Base-by-base conservation (phyloP, 2,797 vertebrate genomes). In the Sebastes matsubarae region DNA sequence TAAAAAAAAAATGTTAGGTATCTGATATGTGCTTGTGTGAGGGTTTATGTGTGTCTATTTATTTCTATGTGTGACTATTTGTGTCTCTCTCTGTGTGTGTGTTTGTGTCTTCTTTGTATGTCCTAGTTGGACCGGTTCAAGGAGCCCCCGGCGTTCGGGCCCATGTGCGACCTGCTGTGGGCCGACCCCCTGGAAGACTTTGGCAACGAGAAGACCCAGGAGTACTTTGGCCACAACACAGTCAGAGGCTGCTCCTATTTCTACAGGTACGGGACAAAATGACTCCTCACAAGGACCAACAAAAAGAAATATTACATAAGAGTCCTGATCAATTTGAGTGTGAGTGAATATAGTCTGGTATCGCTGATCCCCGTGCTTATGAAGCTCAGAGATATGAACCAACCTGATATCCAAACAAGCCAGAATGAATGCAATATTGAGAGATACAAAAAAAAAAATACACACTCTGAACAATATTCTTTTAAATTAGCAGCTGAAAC, bases 161-260 rank as follows among this genome's bases (percentile, higher is more conserved):
- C 96, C 84, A 96, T 96, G 96, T 96, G 96, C 74, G 96, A 96
- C 88, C 93, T 96, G 77, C 90, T 96, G 72, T 96, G 96, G 96
- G 94, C 96, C 18, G 96, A 96, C 92, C 96, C 96, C 29, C 93
- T 96, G 81, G 96, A 96, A 90, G 96, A 96, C 88, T 96, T 96
- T 87, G 96, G 96, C 90, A 96, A 96, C 1, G 96, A 96, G 92
- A 96, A 96, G 88, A 95, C 94, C 60, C 96, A 96, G 85, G 96
- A 96, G 82, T 96, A 96, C 87, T 96, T 96, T 89, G 94, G 94
- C 68, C 95, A 96, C 91, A 96, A 96, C 92, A 94, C 94, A 60
- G 96, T 96, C 82, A 94, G 96, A 84, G 96, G 96, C 77, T 96
- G 96, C 90, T 96, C 96, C 74, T 96, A 96, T 83, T 96, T 96